phyloP scores from a whole-genome alignment of 1,140 invertebrate genomes.

The Plectus sambesii region DNA sequence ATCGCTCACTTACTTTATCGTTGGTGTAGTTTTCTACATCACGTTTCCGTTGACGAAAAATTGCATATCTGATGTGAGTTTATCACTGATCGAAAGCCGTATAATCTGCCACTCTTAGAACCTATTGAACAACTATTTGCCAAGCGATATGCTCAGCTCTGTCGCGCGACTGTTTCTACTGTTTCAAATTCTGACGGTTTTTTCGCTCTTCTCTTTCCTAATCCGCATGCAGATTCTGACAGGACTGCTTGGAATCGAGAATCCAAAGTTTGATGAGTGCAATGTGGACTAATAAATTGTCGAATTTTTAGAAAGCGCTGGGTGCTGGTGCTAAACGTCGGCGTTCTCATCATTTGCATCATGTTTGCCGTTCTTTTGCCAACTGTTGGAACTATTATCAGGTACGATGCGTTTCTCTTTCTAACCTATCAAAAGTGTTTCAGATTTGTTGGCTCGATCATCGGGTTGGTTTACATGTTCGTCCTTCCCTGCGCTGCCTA shows the following conservation, averaged over 20 bases:
- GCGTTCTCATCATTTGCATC: conserved; percentile 57
- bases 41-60: conserved; percentile 67
- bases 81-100: too few species aligned
- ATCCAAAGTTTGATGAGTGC: neutral
- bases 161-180: conserved; percentile 64
- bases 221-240: conserved; percentile 60
- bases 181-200: conserved; percentile 72
- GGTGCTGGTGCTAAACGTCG: conserved; percentile 48
- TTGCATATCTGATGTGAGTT: conserved; percentile 80
- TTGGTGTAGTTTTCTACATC: conserved; percentile 66
- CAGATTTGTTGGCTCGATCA: conserved; percentile 71
- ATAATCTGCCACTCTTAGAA: conserved; percentile 59
- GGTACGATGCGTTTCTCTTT: too few species aligned
- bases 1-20: conserved; percentile 63
- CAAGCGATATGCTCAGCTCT: conserved; percentile 62
- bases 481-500: conserved; percentile 63
- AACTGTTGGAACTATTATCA: conserved; percentile 70
- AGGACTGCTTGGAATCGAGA: neutral
- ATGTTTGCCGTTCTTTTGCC: conserved; percentile 72
- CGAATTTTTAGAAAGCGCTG: conserved; percentile 48
- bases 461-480: conserved; percentile 70
- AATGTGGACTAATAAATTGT: too few species aligned
- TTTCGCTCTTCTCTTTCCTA: conserved; percentile 69
- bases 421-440: conserved; percentile 39
- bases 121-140: conserved; percentile 71